Percentiles rank a stretch among this genome's conserved stretches.
These are phyloP conservation scores for Vanacampus margaritifer DNA, from an alignment of 2,113 vertebrate species.

Conservation along the genomic window DNA sequence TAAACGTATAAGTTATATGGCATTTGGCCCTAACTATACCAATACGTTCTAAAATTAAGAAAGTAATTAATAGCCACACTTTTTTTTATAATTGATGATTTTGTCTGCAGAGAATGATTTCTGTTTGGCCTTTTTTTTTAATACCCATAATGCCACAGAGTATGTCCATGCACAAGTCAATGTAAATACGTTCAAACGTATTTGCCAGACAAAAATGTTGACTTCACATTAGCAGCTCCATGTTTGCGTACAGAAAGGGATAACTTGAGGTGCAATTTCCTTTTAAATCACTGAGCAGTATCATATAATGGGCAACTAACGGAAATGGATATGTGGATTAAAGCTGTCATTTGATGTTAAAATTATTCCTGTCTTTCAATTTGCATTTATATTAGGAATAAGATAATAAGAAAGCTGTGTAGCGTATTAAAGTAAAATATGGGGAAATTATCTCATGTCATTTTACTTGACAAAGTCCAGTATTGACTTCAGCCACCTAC, in stretches of 20 bases:
- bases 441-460: neutral
- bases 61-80: no score
- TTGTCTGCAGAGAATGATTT: no score
- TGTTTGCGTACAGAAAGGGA: neutral
- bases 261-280: conserved; percentile 1
- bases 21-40: no score
- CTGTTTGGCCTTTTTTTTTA: no score
- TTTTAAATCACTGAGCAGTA: conserved; percentile 2
- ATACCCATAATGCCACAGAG: no score
- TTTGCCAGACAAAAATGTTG: no score
- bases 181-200: no score
- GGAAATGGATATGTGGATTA: conserved; percentile 10
- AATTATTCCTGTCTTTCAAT: neutral
- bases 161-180: no score
- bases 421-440: neutral
- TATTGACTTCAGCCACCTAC: neutral
- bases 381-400: conserved; percentile 10
- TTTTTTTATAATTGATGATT: no score
- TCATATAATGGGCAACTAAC: neutral
- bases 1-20: no score
- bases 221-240: no score
- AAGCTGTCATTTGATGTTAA: neutral
- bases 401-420: neutral
- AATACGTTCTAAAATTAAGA: no score
- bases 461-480: neutral